These are phyloP conservation scores for Propithecus perrieri DNA, from an alignment of 2,797 vertebrate genomes.

Conservation along the genomic window DNA sequence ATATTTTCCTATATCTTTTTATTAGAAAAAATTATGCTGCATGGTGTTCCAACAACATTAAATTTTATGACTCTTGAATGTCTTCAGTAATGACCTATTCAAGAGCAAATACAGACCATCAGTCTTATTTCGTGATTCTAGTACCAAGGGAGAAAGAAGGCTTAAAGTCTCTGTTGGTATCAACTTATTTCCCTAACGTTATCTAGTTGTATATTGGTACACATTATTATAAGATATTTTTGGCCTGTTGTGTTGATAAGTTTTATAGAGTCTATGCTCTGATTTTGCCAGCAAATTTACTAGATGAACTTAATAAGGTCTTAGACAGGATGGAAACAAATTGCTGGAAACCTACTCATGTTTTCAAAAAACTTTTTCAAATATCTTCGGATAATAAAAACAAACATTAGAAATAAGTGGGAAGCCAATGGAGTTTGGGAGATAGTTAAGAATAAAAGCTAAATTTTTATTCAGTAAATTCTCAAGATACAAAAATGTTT, in stretches of 20 bases:
- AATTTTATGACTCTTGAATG: background rate
- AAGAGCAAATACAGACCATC: background rate
- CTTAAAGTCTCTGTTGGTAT: background rate
- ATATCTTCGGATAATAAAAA: background rate
- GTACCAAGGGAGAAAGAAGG: background rate
- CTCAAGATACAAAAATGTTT: slow-evolving; percentile 6
- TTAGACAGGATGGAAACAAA: background rate
- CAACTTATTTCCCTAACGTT: background rate
- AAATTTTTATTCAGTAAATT: background rate
- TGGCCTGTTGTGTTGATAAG: background rate
- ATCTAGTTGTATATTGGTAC: background rate
- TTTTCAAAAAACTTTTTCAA: background rate
- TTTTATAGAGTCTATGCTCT: background rate
- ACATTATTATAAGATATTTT: background rate
- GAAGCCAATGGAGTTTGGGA: background rate
- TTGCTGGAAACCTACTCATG: background rate
- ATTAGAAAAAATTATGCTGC: background rate
- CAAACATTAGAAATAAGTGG: background rate
- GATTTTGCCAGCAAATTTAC: slow-evolving; percentile 8
- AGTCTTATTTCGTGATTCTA: background rate
- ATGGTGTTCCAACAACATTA: background rate
- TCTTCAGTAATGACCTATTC: background rate
- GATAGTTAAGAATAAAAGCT: background rate
- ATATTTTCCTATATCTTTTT: background rate
- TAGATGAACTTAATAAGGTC: background rate